These are phyloP conservation scores for Nestor notabilis DNA, from an alignment of 2,113 vertebrate genomes.

Conservation along the genomic window DNA sequence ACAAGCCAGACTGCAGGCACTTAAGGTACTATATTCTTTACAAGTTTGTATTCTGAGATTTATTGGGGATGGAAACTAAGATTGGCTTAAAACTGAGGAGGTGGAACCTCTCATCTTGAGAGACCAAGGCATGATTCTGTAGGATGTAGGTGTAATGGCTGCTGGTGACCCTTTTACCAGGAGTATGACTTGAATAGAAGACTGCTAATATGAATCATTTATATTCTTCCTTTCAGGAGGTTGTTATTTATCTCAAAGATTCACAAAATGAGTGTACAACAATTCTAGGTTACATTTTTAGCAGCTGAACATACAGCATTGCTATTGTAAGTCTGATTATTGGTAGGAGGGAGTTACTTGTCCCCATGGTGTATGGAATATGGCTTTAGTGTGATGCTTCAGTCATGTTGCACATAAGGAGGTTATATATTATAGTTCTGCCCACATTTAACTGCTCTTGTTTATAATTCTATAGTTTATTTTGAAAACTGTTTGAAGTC, in stretches of 20 bases:
- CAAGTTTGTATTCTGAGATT: background rate
- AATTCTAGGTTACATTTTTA: background rate
- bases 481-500: background rate
- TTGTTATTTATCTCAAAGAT: background rate
- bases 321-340: background rate
- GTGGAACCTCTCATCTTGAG: background rate
- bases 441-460: background rate
- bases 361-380: background rate
- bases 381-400: background rate
- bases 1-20: slow-evolving; percentile 86
- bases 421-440: background rate
- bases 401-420: background rate
- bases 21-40: slow-evolving; percentile 79
- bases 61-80: background rate
- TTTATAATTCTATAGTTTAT: background rate
- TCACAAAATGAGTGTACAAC: background rate
- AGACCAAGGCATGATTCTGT: background rate
- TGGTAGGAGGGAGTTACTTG: background rate
- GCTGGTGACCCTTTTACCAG: background rate
- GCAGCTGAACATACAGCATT: background rate
- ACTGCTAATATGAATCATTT: background rate
- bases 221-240: background rate
- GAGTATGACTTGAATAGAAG: background rate
- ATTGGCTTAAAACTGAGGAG: background rate
- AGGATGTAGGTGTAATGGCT: background rate